Evolutionary conservation across 2,888 invertebrate genomes (phyloP).

Genomic region (Spisula solida): DNA sequence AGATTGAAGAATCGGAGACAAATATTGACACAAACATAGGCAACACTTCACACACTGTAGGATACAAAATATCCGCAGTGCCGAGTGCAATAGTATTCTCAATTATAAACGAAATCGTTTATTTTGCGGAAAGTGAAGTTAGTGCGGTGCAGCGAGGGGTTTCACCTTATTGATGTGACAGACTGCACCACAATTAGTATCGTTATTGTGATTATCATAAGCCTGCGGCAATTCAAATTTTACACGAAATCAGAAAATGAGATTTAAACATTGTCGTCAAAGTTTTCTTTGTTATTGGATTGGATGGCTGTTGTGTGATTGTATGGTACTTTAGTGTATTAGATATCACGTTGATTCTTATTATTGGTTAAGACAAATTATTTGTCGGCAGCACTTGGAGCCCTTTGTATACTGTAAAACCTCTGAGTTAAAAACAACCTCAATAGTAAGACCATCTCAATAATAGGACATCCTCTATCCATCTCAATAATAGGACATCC

Average conservation of each 20-base stretch:
- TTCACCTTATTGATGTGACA: neutral
- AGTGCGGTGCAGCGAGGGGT: no score
- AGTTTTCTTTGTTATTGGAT: neutral
- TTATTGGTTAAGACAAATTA: no score
- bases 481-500: no score
- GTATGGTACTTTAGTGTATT: neutral
- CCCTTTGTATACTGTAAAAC: no score
- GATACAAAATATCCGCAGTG: neutral
- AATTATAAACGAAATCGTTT: neutral
- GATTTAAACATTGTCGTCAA: neutral
- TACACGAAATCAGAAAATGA: neutral
- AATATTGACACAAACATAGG: slow-evolving; percentile 21
- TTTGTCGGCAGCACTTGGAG: no score
- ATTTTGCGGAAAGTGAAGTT: neutral
- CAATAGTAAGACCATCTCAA: no score
- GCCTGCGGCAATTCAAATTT: slow-evolving; percentile 1
- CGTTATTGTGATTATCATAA: neutral
- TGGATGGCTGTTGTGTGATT: neutral
- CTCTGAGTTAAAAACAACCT: no score
- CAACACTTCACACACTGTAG: slow-evolving; percentile 2
- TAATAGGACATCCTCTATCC: no score
- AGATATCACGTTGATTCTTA: no score
- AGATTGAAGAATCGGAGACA: slow-evolving; percentile 20
- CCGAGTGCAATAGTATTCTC: neutral
- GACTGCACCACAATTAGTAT: neutral